A percentile compares a stretch with the other conserved stretches of the same genome.
These are phyloP conservation scores for Enteromius radiatus DNA, from an alignment of 2,797 vertebrate species.

Conservation along the genomic window DNA sequence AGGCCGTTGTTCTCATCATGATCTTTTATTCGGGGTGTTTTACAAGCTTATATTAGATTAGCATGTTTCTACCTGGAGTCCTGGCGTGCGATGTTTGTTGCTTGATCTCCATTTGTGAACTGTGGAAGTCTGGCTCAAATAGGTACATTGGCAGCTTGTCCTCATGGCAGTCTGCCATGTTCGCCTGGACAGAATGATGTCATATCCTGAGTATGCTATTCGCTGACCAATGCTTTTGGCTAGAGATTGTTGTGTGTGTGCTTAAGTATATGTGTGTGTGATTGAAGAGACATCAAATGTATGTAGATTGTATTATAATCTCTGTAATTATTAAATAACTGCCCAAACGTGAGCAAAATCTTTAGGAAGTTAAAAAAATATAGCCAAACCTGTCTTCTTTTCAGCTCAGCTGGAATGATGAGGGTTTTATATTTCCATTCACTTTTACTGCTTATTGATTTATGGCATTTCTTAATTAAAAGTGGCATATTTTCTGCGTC, in stretches of 20 bases:
- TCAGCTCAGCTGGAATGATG: neutral
- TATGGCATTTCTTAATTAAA: constrained; percentile 29
- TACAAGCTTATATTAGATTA: constrained; percentile 11
- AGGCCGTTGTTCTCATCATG: neutral
- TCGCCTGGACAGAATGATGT: constrained; percentile 43
- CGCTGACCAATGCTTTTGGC: constrained; percentile 51
- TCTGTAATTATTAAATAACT: constrained; percentile 26
- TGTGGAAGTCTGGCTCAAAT: constrained; percentile 34
- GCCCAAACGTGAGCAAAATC: neutral
- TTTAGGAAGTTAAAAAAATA: constrained; percentile 3
- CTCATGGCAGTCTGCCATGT: constrained; percentile 43
- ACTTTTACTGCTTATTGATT: constrained; percentile 27
- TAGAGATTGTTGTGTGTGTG: neutral
- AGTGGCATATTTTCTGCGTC: neutral
- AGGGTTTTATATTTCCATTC: constrained; percentile 7
- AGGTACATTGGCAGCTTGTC: constrained; percentile 26
- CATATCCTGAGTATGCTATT: constrained; percentile 52
- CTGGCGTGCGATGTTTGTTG: neutral
- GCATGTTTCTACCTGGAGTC: constrained; percentile 19
- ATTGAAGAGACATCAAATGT: neutral
- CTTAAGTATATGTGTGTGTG: neutral
- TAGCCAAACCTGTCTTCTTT: neutral
- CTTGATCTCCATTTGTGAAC: constrained; percentile 36
- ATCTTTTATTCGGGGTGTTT: constrained; percentile 1
- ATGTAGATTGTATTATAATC: constrained; percentile 31